Evolutionary conservation across 2,888 invertebrate species (phyloP), one percentile per base, ranked within the genome.

Genomic region (Lathronympha strigana): DNA sequence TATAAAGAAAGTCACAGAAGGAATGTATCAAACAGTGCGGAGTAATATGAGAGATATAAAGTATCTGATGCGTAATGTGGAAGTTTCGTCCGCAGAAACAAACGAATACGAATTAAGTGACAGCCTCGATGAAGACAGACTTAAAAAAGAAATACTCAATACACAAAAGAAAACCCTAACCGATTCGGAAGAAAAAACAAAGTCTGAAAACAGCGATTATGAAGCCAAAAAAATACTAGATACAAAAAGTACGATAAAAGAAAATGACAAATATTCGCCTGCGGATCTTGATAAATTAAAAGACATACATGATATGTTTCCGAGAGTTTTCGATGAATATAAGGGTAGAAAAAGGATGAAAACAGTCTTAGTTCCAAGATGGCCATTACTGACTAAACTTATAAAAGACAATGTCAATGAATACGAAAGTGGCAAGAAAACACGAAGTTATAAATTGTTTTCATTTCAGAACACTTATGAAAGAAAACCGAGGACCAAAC

Each of bases 41-140:
- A n/a, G n/a, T n/a, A 53, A 53, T n/a, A 4, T 23, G 9, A 2
- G 36, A 3, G 9, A 36, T 36, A 53, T 36, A 38, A 1, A 23
- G 8, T 1, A 4, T 21, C 4, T 36, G 8, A 9, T 53, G 21
- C 3, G 23, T 6, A 23, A 53, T 4, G 21, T 36, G 8, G n/a
- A 3, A 8, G 4, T 8, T 13, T 33, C 36, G 4, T 36, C 53
- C 1, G n/a, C 36, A 21, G 53, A 53, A 36, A 36, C 36, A 1
- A 53, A 23, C 4, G 53, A 53, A 53, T 53, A 53, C n/a, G 51
- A 51, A 11, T 17, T n/a, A 6, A 50, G 11, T 17, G 28, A 5
- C 11, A 31, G 31, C 31, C 5, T 23, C 11, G 28, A 28, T 5
- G 8, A 17, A 11, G 28, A 31, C 31, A 19, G 5, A 11, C n/a